phyloP scores from a whole-genome alignment of 2,797 vertebrate species.

The Gallinago solitaria region DNA sequence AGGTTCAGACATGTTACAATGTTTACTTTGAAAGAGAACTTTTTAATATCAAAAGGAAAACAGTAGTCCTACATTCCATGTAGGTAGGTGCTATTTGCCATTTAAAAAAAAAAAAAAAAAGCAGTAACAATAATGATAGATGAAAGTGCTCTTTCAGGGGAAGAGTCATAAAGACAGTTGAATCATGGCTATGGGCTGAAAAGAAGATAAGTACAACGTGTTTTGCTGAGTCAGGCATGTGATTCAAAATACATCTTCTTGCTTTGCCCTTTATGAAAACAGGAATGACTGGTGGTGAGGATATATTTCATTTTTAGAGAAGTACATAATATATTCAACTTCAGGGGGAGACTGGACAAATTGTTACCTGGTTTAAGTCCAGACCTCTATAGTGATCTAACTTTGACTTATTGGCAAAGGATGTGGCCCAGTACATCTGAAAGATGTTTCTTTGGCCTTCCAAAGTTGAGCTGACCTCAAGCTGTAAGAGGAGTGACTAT shows the following conservation, averaged over 20 bases:
- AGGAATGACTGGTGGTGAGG: conserved; percentile 11
- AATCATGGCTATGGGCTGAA: not conserved
- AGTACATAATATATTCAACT: conserved; percentile 7
- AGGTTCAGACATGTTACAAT: conserved; percentile 47
- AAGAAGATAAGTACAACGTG: not conserved
- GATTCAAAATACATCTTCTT: not conserved
- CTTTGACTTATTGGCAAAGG: not conserved
- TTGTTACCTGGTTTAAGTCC: not conserved
- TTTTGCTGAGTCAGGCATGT: conserved; percentile 29
- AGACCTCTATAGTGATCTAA: not conserved
- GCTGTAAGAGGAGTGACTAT: not conserved
- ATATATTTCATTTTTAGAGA: conserved; percentile 45
- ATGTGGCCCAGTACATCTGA: not conserved
- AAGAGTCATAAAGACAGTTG: conserved; percentile 7
- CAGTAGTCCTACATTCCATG: conserved; percentile 57
- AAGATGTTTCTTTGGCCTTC: not conserved
- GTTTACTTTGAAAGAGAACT: conserved; percentile 63
- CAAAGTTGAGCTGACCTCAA: not conserved
- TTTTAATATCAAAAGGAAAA: conserved; percentile 75
- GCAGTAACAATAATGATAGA: not conserved
- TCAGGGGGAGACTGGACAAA: not conserved
- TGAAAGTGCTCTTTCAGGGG: not conserved
- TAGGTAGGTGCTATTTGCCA: conserved; percentile 59
- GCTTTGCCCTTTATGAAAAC: conserved; percentile 44
- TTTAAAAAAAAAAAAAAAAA: not conserved